Conservation (phyloP, 2,888 invertebrate species). For the Deroplatys truncata region DNA sequence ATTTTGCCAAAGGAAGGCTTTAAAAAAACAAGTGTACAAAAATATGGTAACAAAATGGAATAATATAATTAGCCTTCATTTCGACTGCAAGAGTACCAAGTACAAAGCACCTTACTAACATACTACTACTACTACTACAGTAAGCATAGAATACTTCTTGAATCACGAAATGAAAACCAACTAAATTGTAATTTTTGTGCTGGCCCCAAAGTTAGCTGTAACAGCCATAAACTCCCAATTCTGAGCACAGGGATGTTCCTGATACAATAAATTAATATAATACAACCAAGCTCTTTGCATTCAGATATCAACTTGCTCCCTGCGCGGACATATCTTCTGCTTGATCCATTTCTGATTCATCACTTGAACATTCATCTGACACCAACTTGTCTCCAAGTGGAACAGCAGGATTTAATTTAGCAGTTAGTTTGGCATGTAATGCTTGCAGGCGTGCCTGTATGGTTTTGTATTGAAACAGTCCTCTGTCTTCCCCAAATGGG, state of each 20-base stretch:
- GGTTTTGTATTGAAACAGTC: constrained; percentile 36
- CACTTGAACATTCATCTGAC: constrained; percentile 25
- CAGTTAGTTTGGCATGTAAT: constrained; percentile 32
- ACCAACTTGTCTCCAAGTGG: not conserved
- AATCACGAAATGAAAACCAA: not conserved
- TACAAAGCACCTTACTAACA: not conserved
- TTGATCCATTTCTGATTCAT: constrained; percentile 22
- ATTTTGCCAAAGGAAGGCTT: not conserved
- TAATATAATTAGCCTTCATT: not conserved
- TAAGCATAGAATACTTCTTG: not conserved
- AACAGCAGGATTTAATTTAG: not conserved
- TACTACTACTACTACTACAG: not conserved
- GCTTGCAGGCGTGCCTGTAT: constrained; percentile 34
- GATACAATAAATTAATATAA: not conserved
- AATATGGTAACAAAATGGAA: not conserved
- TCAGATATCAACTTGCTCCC: not conserved
- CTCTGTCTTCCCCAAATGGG: constrained; percentile 38
- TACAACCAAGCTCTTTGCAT: too few species aligned
- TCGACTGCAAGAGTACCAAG: not conserved
- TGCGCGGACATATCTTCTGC: not conserved
- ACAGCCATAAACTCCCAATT: not conserved
- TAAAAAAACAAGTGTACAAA: not conserved
- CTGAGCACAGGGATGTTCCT: not conserved
- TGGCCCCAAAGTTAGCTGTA: not conserved
- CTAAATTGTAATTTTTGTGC: not conserved